Percentiles rank a stretch among this genome's conserved stretches.
phyloP scores from a whole-genome alignment of 2,113 vertebrate genomes.

The Oreochromis spilurus region DNA sequence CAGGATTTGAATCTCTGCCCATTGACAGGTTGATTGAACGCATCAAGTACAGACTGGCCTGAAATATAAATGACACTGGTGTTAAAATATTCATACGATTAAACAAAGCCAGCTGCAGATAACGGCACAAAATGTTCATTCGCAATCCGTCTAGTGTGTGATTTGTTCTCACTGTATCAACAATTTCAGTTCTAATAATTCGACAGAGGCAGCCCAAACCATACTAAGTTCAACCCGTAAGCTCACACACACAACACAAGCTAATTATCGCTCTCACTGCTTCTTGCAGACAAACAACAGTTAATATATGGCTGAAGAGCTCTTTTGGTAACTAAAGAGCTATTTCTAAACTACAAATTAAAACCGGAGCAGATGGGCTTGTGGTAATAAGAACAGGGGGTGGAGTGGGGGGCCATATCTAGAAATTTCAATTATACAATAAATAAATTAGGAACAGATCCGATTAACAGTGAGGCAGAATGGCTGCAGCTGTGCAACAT shows the following conservation, averaged over 20 bases:
- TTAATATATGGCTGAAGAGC: not conserved
- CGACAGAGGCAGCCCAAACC: not conserved
- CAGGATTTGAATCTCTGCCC: not conserved
- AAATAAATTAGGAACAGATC: not conserved
- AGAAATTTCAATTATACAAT: not conserved
- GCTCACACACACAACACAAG: not conserved
- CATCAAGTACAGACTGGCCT: not conserved
- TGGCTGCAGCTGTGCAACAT: conserved; percentile 18
- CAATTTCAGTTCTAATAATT: not conserved
- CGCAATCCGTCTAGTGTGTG: not conserved
- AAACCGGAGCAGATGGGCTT: not conserved
- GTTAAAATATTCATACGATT: not conserved
- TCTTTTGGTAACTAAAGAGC: not conserved
- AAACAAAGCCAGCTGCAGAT: not conserved
- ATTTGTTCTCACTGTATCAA: not conserved
- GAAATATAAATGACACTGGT: not conserved
- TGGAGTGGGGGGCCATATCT: not conserved
- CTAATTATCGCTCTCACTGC: not conserved
- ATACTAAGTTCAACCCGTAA: not conserved
- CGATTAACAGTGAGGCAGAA: not conserved
- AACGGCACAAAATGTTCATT: not conserved
- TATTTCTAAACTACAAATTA: not conserved
- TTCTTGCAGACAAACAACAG: not conserved
- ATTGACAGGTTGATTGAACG: not conserved
- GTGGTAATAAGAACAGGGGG: not conserved